These are phyloP conservation scores for Xiphorhynchus erythropygius DNA, from an alignment of 2,797 vertebrate genomes.

Conservation along the genomic window DNA sequence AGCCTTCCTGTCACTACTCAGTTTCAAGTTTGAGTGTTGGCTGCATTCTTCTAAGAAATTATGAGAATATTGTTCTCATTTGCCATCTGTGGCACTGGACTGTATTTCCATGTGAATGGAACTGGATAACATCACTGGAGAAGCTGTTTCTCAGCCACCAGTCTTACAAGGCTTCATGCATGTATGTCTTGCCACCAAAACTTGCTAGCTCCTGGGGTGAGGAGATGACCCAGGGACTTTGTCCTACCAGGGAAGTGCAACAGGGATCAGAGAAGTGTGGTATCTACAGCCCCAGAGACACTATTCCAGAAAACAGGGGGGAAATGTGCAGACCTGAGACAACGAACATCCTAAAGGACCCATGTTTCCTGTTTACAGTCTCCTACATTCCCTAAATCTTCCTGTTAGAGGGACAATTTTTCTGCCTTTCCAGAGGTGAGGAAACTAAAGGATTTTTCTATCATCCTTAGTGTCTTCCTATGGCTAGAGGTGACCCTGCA, in stretches of 20 bases:
- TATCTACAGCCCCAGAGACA: neutral
- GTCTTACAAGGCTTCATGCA: neutral
- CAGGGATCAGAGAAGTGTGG: accelerated
- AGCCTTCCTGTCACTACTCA: neutral
- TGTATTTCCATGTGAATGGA: neutral
- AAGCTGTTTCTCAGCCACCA: neutral
- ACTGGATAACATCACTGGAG: neutral
- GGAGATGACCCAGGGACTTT: too few species aligned
- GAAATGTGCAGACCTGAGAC: neutral
- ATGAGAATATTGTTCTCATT: neutral
- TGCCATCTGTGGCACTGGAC: neutral
- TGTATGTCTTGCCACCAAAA: neutral
- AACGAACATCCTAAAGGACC: neutral
- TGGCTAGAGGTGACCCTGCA: neutral
- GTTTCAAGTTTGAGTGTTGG: neutral
- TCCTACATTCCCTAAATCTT: neutral
- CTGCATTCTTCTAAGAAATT: neutral
- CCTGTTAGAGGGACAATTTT: neutral
- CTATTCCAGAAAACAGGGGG: neutral
- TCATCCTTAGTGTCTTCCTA: neutral
- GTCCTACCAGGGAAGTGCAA: neutral
- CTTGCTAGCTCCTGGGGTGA: neutral
- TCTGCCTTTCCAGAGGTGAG: neutral
- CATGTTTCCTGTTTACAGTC: neutral
- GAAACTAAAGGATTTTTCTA: neutral